Percentiles rank a stretch among this genome's conserved stretches.
phyloP scores from a whole-genome alignment of 2,113 vertebrate species.

The Rhinolophus sinicus region DNA sequence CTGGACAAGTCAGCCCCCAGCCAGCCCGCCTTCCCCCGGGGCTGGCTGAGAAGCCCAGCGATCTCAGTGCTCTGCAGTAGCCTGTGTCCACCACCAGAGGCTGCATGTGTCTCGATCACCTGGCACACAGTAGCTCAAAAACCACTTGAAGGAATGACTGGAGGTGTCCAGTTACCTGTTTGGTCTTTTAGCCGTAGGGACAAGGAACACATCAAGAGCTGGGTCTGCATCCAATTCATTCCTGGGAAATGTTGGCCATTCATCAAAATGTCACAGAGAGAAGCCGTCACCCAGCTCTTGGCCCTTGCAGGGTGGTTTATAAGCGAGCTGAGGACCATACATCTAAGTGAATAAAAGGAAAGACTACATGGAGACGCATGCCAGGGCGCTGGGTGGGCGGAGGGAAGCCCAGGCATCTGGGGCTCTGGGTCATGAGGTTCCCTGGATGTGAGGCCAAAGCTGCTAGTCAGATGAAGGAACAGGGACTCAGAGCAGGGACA shows the following conservation, averaged over 20 bases:
- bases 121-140: background rate
- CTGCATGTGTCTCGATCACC: background rate
- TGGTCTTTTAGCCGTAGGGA: background rate
- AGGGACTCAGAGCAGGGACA: background rate
- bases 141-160: background rate
- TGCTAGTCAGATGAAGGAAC: background rate
- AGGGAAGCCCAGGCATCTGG: background rate
- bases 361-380: background rate
- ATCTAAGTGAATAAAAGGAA: background rate
- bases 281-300: background rate
- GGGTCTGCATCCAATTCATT: background rate
- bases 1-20: background rate
- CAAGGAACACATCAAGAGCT: background rate
- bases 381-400: background rate
- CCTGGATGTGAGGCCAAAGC: background rate
- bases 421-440: background rate
- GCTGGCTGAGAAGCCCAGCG: background rate
- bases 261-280: constrained; percentile 31
- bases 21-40: background rate
- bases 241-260: background rate
- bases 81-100: background rate
- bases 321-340: background rate
- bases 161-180: background rate
- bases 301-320: background rate
- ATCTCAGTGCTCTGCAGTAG: background rate